Conservation (phyloP, 2,797 vertebrate species). For the Anisognathus igniventris region DNA sequence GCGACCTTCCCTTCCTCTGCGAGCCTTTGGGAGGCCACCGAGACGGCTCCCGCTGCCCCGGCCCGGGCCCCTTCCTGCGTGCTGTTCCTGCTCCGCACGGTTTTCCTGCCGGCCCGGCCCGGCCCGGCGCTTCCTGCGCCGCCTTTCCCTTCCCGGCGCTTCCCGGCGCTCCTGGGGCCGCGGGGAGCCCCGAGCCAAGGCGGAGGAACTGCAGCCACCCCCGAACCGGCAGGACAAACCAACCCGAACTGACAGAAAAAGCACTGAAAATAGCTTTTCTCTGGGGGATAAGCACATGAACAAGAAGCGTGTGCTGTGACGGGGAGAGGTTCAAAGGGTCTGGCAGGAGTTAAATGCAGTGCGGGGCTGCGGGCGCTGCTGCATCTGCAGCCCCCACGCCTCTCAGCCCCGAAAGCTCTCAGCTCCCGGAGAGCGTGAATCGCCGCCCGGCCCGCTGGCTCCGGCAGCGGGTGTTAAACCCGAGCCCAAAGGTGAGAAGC, state of each 20-base stretch:
- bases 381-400: not conserved
- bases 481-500: not conserved
- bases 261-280: not conserved
- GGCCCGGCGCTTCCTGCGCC: not conserved
- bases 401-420: not conserved
- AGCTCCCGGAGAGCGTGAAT: not conserved
- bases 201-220: not conserved
- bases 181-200: not conserved
- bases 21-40: not conserved
- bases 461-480: not conserved
- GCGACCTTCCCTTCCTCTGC: not conserved
- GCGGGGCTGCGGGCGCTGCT: not conserved
- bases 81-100: not conserved
- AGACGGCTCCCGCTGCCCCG: not conserved
- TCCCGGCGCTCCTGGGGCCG: not conserved
- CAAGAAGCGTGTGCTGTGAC: not conserved
- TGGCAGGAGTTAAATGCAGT: not conserved
- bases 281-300: not conserved
- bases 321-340: not conserved
- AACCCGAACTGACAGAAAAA: not conserved
- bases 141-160: not conserved
- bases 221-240: not conserved
- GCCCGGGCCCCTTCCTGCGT: not conserved
- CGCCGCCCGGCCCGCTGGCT: fast-evolving
- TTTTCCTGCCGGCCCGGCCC: not conserved